Evolutionary conservation across 2,888 invertebrate species (phyloP).

Genomic region (Pyrrhosoma nymphula): DNA sequence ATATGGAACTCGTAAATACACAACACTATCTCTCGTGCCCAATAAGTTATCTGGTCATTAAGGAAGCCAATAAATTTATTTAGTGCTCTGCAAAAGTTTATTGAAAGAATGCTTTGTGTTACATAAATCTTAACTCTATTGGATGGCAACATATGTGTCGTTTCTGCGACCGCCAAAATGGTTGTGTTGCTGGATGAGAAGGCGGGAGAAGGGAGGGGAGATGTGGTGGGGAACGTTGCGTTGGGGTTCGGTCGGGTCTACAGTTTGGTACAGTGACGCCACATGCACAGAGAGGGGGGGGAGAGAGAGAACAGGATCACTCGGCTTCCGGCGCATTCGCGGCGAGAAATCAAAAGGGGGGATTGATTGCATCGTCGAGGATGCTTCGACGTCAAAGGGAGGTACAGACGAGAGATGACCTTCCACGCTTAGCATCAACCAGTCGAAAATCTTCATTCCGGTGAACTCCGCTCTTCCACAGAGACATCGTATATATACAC

Average conservation of each 20-base stretch:
- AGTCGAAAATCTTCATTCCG: background rate
- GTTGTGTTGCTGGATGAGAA: too few species aligned
- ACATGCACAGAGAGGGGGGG: background rate
- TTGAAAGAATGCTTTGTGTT: too few species aligned
- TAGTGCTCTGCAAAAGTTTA: too few species aligned
- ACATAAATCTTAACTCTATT: too few species aligned
- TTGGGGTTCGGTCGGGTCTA: background rate
- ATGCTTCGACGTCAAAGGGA: background rate
- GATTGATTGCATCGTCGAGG: background rate
- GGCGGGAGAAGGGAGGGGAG: background rate
- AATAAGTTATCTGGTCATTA: too few species aligned
- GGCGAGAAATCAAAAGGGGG: background rate
- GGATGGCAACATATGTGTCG: too few species aligned
- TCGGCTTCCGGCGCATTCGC: background rate
- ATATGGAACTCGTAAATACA: too few species aligned
- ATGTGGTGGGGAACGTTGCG: background rate
- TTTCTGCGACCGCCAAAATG: too few species aligned
- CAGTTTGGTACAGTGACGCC: background rate
- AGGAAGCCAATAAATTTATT: too few species aligned
- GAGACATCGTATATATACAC: too few species aligned
- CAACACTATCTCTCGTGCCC: too few species aligned
- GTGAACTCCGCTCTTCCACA: background rate
- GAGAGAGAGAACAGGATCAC: too few species aligned
- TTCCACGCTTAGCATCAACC: background rate
- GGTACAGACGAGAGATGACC: background rate